These are phyloP conservation scores for Cromileptes altivelis DNA, from an alignment of 2,113 vertebrate genomes.

Conservation along the genomic window DNA sequence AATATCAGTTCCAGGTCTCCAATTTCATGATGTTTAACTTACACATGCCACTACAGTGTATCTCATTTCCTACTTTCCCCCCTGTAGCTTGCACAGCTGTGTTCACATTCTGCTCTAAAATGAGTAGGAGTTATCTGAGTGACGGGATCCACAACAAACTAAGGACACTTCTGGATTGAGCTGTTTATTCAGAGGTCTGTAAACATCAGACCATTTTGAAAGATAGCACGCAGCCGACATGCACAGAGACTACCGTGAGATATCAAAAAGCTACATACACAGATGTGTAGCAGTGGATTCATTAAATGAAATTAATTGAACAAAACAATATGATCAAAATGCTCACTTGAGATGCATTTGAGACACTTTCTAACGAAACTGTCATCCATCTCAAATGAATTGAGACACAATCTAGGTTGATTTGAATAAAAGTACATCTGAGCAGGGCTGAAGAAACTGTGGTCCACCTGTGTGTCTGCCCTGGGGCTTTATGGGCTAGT, in stretches of 20 bases:
- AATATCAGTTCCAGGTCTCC: not conserved
- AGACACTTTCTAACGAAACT: not conserved
- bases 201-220: too few relatives aligned
- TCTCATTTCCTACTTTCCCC: not conserved
- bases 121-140: too few relatives aligned
- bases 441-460: too few relatives aligned
- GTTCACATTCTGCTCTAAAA: not conserved
- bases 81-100: conserved; percentile 25
- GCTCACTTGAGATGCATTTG: not conserved
- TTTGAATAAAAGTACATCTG: too few relatives aligned
- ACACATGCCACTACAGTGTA: not conserved
- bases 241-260: too few relatives aligned
- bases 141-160: too few relatives aligned
- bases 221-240: too few relatives aligned
- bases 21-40: conserved; percentile 7
- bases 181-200: too few relatives aligned
- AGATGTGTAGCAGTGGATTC: not conserved
- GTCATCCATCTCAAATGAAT: not conserved
- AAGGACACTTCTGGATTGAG: too few relatives aligned
- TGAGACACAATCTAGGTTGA: not conserved
- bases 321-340: not conserved
- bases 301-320: not conserved
- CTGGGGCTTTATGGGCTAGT: not conserved
- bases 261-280: too few relatives aligned
- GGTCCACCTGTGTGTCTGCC: too few relatives aligned